These are phyloP conservation scores for Malacosoma neustria DNA, from an alignment of 2,888 invertebrate species.

Conservation along the genomic window DNA sequence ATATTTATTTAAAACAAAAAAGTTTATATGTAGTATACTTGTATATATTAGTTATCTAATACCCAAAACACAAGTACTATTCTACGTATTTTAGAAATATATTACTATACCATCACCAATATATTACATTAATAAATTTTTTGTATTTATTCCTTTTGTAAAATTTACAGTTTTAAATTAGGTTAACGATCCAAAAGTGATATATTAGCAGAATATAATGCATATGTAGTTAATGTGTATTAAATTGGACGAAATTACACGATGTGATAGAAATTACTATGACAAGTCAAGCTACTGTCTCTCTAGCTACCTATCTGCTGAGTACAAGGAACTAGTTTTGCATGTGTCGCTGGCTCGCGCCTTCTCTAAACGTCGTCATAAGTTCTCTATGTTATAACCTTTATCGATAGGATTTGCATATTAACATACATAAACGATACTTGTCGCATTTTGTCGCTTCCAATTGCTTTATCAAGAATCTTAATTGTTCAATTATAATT, in stretches of 20 bases:
- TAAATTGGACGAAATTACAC: background rate
- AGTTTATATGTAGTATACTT: too few species aligned
- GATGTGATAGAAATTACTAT: background rate
- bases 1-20: too few species aligned
- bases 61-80: too few species aligned
- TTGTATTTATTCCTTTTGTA: too few species aligned
- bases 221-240: background rate
- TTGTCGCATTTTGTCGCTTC: constrained; percentile 40
- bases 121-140: too few species aligned
- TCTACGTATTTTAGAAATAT: too few species aligned
- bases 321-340: constrained; percentile 15
- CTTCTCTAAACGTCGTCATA: constrained; percentile 29
- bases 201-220: background rate
- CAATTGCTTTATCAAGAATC: constrained; percentile 45
- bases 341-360: constrained; percentile 12
- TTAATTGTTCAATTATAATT: constrained; percentile 30
- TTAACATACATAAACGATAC: constrained; percentile 38
- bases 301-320: background rate
- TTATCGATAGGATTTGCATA: constrained; percentile 53
- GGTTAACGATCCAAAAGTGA: background rate
- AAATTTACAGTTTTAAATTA: too few species aligned
- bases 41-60: too few species aligned
- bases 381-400: constrained; percentile 44
- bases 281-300: constrained; percentile 10
- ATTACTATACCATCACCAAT: too few species aligned